Conservation (phyloP, 1,140 invertebrate genomes). For the Rhopalosiphum padi region DNA sequence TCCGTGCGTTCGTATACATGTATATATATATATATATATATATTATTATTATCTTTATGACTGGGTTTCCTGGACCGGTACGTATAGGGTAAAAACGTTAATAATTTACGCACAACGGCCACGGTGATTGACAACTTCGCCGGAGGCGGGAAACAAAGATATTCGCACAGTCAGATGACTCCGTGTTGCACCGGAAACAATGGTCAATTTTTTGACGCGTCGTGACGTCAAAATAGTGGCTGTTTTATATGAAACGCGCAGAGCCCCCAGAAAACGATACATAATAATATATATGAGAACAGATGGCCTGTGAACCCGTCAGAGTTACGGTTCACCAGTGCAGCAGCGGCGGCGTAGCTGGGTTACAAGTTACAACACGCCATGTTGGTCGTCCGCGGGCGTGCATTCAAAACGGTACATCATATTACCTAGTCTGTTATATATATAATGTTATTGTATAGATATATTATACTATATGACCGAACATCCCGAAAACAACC, state of each 20-base stretch:
- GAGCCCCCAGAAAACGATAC: conserved; percentile 6
- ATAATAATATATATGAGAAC: neutral
- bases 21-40: neutral
- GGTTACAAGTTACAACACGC: neutral
- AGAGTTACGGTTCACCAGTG: conserved; percentile 50
- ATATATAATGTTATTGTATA: neutral
- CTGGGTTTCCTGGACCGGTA: neutral
- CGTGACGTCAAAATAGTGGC: conserved; percentile 7
- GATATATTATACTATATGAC: neutral
- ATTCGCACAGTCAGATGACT: conserved; percentile 46
- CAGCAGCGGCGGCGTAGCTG: neutral
- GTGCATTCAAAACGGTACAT: neutral
- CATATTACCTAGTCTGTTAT: neutral
- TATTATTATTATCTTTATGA: neutral
- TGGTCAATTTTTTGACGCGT: conserved; percentile 37
- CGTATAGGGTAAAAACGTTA: neutral
- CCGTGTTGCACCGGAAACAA: conserved; percentile 10
- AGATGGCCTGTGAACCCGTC: conserved; percentile 40
- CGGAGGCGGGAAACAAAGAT: conserved; percentile 42
- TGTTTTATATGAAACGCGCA: neutral
- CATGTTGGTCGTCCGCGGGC: neutral
- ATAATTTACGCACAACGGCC: neutral
- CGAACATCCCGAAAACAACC: neutral
- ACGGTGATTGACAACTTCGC: conserved; percentile 35
- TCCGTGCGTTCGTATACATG: neutral